phyloP scores from a whole-genome alignment of 2,113 vertebrate species.

The Pycnonotus jocosus region DNA sequence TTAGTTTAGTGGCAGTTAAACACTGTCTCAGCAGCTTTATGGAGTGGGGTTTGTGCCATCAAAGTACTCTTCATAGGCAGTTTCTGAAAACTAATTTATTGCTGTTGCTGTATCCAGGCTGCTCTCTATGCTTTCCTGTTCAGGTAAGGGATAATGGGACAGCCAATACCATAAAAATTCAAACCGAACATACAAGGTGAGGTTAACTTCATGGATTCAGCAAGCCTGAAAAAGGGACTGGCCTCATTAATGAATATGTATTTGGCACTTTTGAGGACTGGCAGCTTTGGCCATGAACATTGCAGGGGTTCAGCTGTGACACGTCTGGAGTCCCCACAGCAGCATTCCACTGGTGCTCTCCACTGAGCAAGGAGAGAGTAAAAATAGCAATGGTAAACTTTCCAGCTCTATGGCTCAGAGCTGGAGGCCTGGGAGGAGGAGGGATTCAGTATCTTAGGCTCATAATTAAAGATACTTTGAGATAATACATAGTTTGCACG shows the following conservation, averaged over 20 bases:
- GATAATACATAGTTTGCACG: neutral
- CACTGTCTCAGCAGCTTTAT: neutral
- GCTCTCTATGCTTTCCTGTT: neutral
- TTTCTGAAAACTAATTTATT: neutral
- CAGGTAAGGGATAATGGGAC: neutral
- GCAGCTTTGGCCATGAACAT: neutral
- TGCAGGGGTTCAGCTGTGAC: neutral
- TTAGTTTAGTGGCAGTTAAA: neutral
- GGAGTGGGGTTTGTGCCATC: neutral
- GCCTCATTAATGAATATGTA: neutral
- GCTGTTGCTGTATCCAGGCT: neutral
- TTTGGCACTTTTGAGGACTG: neutral
- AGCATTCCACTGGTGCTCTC: neutral
- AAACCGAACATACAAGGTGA: neutral
- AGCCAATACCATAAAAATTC: neutral
- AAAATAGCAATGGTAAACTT: slow-evolving; percentile 16
- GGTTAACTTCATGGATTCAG: neutral
- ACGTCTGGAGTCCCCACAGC: neutral
- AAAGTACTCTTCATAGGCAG: neutral
- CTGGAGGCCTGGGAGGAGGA: neutral
- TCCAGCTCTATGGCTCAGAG: neutral
- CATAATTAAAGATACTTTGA: neutral
- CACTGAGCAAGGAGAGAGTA: neutral
- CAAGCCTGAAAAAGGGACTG: neutral
- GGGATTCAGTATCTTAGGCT: neutral